These are phyloP conservation scores for Menidia menidia DNA, from an alignment of 2,797 vertebrate genomes.

Conservation along the genomic window DNA sequence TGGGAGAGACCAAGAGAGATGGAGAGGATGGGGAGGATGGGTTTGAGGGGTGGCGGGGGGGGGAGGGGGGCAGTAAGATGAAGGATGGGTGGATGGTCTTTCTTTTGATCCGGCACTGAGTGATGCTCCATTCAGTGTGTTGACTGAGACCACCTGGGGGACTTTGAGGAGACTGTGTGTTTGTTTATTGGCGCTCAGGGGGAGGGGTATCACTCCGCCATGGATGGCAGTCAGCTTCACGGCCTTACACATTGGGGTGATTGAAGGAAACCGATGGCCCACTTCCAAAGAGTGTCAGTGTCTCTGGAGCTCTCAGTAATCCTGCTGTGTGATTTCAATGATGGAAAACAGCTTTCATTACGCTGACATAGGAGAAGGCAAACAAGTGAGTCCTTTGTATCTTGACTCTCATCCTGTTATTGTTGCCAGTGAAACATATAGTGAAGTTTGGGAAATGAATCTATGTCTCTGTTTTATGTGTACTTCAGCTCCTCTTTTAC, in stretches of 20 bases:
- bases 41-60: conserved; percentile 21
- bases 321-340: conserved; percentile 62
- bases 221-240: conserved; percentile 66
- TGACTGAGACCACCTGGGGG: conserved; percentile 77
- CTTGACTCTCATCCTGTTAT: conserved; percentile 42
- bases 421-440: conserved; percentile 44
- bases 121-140: conserved; percentile 72
- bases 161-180: conserved; percentile 61
- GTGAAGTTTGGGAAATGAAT: conserved; percentile 29
- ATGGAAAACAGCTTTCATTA: conserved; percentile 68
- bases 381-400: conserved; percentile 59
- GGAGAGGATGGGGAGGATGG: conserved; percentile 23
- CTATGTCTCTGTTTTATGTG: conserved; percentile 27
- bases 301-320: conserved; percentile 55
- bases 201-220: conserved; percentile 55
- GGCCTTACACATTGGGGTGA: conserved; percentile 68
- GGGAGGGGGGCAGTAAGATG: conserved; percentile 46
- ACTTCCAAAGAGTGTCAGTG: conserved; percentile 76
- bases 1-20: conserved; percentile 21
- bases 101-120: conserved; percentile 77
- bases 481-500: background rate
- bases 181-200: conserved; percentile 68
- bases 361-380: conserved; percentile 60
- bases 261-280: conserved; percentile 74
- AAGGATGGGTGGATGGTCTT: conserved; percentile 55